phyloP scores from a whole-genome alignment of 2,888 invertebrate genomes.

The Noctuana brunneofusca region DNA sequence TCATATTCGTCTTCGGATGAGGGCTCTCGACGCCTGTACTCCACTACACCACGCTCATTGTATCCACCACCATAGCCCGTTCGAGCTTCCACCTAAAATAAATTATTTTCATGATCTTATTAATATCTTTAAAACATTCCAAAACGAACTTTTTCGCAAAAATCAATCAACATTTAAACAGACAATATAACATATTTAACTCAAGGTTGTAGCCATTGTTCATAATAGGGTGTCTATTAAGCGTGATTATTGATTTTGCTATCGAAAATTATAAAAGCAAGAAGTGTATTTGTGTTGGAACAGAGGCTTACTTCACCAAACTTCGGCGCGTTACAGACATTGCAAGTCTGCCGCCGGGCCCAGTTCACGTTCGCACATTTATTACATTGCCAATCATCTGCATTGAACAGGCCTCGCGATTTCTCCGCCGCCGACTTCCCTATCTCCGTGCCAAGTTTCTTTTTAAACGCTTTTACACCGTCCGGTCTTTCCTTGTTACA shows the following conservation, averaged over 20 bases:
- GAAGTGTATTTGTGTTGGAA: neutral
- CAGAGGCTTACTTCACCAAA: slow-evolving; percentile 92
- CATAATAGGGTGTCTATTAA: neutral
- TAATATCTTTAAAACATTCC: neutral
- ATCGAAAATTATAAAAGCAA: neutral
- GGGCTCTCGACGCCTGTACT: slow-evolving; percentile 94
- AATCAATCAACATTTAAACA: too few relatives aligned
- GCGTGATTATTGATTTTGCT: neutral
- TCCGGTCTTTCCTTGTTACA: slow-evolving; percentile 89
- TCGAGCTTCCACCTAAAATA: slow-evolving; percentile 85
- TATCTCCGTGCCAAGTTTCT: slow-evolving; percentile 96
- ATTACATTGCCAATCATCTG: slow-evolving; percentile 99
- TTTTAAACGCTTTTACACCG: slow-evolving; percentile 72
- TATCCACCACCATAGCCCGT: slow-evolving; percentile 94
- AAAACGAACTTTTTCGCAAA: too few relatives aligned
- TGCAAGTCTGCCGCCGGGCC: slow-evolving; percentile 97
- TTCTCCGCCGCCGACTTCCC: slow-evolving; percentile 99
- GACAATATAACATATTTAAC: neutral
- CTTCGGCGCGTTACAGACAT: slow-evolving; percentile 99
- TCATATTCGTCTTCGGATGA: slow-evolving; percentile 97
- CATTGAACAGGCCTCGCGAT: slow-evolving; percentile 96
- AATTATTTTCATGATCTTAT: neutral
- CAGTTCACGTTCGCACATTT: slow-evolving; percentile 99
- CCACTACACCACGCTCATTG: slow-evolving; percentile 97
- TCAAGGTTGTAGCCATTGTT: neutral